Percentiles rank a stretch among this genome's conserved stretches.
Evolutionary conservation across 2,797 vertebrate genomes (phyloP).

Genomic region (Pipistrellus kuhlii): DNA sequence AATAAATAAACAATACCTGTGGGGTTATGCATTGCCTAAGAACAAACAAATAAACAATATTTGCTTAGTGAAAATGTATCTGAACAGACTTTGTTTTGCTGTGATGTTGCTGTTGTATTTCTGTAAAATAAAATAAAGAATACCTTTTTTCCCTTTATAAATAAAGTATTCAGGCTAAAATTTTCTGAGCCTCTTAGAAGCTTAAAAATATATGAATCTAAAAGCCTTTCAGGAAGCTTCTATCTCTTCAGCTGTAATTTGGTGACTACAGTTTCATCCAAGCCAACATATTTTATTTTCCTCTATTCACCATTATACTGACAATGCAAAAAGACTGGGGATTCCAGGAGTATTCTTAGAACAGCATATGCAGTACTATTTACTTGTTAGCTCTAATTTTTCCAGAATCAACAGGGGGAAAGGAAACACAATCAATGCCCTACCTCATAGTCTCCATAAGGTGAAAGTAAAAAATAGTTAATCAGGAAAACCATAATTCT

Average conservation of each 20-base stretch:
- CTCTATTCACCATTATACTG: neutral
- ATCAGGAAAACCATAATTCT: slow-evolving; percentile 6
- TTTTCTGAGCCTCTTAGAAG: neutral
- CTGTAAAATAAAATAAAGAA: neutral
- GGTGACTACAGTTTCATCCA: neutral
- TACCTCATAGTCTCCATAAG: neutral
- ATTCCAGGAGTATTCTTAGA: slow-evolving; percentile 17
- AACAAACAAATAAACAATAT: neutral
- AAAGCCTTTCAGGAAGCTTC: neutral
- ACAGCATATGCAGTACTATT: neutral
- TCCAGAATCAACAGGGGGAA: neutral
- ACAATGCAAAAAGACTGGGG: neutral
- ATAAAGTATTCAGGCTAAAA: neutral
- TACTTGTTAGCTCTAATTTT: neutral
- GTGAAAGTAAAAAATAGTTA: slow-evolving; percentile 51
- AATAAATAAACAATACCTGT: neutral
- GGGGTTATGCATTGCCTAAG: neutral
- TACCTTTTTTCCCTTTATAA: neutral
- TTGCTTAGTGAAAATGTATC: neutral
- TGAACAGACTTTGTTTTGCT: neutral
- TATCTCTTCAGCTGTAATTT: neutral
- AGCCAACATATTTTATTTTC: neutral
- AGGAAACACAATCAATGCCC: neutral
- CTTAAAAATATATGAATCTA: neutral
- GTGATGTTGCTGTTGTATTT: neutral